phyloP scores from a whole-genome alignment of 2,888 invertebrate genomes.

The Ditylenchus weischeri region DNA sequence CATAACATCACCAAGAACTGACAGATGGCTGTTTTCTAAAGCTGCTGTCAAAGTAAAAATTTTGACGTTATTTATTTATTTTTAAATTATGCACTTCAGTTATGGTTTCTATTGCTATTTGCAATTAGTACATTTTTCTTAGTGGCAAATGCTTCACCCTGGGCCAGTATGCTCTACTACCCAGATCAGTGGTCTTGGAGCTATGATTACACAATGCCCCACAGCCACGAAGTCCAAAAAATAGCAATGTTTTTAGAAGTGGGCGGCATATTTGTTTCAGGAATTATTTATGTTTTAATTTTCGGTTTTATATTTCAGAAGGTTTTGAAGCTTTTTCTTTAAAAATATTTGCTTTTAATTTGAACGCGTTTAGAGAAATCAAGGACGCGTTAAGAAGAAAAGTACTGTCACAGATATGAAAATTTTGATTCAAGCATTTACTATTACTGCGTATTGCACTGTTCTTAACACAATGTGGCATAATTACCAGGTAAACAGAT shows the following conservation, averaged over 20 bases:
- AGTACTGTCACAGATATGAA: conserved; percentile 37
- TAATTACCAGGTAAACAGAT: conserved; percentile 28
- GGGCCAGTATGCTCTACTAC: conserved; percentile 41
- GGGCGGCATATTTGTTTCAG: conserved; percentile 44
- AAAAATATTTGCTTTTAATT: neutral
- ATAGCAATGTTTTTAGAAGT: conserved; percentile 47
- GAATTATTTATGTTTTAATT: conserved; percentile 43
- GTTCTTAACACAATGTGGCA: conserved; percentile 49
- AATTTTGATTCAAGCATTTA: conserved; percentile 45
- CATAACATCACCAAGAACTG: conserved; percentile 35
- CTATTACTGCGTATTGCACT: conserved; percentile 47
- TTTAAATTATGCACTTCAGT: conserved; percentile 21
- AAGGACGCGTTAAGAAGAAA: neutral
- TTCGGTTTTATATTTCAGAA: conserved; percentile 39
- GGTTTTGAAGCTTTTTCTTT: conserved; percentile 23
- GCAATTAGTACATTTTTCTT: conserved; percentile 35
- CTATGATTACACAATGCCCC: conserved; percentile 36
- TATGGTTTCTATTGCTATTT: conserved; percentile 37
- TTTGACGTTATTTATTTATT: neutral
- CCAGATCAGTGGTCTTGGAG: conserved; percentile 48
- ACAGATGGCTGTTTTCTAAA: conserved; percentile 35
- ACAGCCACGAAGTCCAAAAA: conserved; percentile 35
- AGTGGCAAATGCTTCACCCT: conserved; percentile 39
- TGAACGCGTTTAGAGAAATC: neutral
- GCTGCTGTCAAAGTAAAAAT: conserved; percentile 18